Evolutionary conservation across 2,888 invertebrate genomes (phyloP).

Genomic region (Acleris cristana): DNA sequence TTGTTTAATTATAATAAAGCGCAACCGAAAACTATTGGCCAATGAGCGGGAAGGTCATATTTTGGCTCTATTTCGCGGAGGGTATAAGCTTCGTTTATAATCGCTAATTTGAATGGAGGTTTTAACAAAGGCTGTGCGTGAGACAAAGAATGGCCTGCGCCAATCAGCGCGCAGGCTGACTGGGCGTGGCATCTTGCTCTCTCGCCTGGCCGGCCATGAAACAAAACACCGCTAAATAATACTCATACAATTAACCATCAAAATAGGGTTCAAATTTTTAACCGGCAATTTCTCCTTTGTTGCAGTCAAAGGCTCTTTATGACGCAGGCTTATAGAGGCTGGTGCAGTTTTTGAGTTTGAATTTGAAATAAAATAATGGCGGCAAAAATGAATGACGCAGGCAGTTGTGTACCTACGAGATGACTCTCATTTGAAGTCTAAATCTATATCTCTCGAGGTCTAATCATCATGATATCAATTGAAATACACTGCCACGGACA

Average conservation of each 20-base stretch:
- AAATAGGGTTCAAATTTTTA: conserved; percentile 48
- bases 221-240: conserved; percentile 60
- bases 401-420: not conserved
- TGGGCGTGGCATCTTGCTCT: conserved; percentile 72
- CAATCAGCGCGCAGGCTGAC: conserved; percentile 67
- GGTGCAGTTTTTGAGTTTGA: conserved; percentile 1
- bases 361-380: conserved; percentile 5
- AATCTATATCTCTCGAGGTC: too few relatives aligned
- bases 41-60: too few relatives aligned
- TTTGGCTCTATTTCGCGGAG: not conserved
- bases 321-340: conserved; percentile 28
- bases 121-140: conserved; percentile 65
- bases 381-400: not conserved
- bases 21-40: not conserved
- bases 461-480: too few relatives aligned
- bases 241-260: conserved; percentile 63
- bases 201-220: conserved; percentile 63
- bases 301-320: conserved; percentile 40
- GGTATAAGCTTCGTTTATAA: conserved; percentile 35
- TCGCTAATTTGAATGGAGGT: conserved; percentile 65
- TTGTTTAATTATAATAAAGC: not conserved
- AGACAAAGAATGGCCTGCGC: conserved; percentile 68
- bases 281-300: conserved; percentile 43
- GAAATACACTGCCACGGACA: too few relatives aligned
- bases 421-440: too few relatives aligned